Percentiles rank a stretch among this genome's conserved stretches.
Evolutionary conservation across 2,113 vertebrate genomes (phyloP).

Genomic region (Microtus oregoni): DNA sequence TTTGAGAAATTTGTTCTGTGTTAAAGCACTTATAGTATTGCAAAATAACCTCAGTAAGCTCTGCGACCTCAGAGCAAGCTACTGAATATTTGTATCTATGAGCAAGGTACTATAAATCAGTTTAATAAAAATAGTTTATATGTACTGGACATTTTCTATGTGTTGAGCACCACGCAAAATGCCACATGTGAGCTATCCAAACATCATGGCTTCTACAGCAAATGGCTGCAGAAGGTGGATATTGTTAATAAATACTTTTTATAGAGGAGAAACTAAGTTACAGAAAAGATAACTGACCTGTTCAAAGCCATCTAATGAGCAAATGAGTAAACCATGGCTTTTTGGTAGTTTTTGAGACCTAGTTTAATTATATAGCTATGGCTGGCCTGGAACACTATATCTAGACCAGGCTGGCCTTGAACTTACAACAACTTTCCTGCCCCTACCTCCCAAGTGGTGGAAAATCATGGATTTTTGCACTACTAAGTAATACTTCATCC

Average conservation of each 20-base stretch:
- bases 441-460: not conserved
- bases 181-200: not conserved
- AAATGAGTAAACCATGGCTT: not conserved
- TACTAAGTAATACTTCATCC: not conserved
- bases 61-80: not conserved
- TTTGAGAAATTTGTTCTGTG: not conserved
- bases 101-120: not conserved
- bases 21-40: conserved; percentile 25
- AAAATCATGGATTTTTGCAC: not conserved
- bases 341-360: not conserved
- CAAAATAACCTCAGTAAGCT: conserved; percentile 28
- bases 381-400: not conserved
- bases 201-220: not conserved
- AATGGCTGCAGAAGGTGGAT: not conserved
- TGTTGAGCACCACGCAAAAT: not conserved
- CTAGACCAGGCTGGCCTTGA: not conserved
- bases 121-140: conserved; percentile 13
- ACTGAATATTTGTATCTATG: not conserved
- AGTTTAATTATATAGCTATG: not conserved
- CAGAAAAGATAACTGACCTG: not conserved
- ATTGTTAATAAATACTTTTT: not conserved
- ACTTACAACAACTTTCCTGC: not conserved
- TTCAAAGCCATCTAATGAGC: not conserved
- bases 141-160: not conserved
- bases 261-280: conserved; percentile 15